Base-by-base conservation (phyloP, 2,888 invertebrate genomes). In the Latrodectus elegans region DNA sequence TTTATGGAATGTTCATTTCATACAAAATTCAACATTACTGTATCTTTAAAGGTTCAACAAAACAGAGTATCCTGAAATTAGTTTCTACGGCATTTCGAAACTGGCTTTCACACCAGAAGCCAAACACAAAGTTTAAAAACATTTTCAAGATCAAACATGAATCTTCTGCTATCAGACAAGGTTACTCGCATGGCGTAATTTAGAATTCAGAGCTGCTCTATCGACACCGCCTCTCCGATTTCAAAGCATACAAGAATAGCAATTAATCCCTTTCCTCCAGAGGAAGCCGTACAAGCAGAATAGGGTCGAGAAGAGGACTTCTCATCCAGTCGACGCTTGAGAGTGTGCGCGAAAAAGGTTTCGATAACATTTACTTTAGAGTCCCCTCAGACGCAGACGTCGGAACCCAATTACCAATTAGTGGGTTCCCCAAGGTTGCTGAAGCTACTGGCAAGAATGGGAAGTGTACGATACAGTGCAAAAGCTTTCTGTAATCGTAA, bases 181-280 rank as follows among this genome's bases (percentile, higher is more conserved):
- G 38, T 38, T 38, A 38, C 38, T 38, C 38, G 38, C 3, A 38
- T 38, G 38, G 38, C 6, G 38, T 38, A 38, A 38, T 38, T 38
- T 38, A 38, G 38, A 38, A 38, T 38, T 38, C 38, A 38, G 38
- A n/a, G 12, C 60, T 60, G 12, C 14, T 60, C 60, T 6, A 60
- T 15, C 12, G 60, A 12, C 60, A 60, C 60, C 12, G 12, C 12
- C 60, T 60, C 60, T 60, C n/a, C 60, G 14, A 60, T 60, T 60
- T 60, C 60, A 60, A 60, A 60, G 60, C 60, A 60, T 15, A 60
- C 60, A 10, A 60, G 60, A 60, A 60, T 60, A 60, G 60, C 60
- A 15, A 60, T 60, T 60, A 6, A 11, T 6, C 12, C 60, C 6
- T 60, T n/a, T 12, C 60, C 12, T 15, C 60, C 12, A 60, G 14